phyloP scores from a whole-genome alignment of 2,113 vertebrate genomes.

The Corapipo altera region DNA sequence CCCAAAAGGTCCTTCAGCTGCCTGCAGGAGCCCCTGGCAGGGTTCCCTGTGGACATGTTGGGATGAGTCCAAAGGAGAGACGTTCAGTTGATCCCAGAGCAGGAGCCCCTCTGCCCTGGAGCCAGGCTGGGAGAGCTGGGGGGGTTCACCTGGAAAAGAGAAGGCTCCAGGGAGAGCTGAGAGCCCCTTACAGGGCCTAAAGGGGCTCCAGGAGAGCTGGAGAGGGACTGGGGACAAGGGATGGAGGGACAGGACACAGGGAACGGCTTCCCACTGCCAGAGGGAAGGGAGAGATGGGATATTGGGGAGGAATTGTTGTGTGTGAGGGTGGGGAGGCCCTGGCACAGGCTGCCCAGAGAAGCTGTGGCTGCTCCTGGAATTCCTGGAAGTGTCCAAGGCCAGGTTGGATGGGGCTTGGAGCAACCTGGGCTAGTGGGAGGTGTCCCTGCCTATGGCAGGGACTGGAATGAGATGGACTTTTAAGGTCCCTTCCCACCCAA shows the following conservation, averaged over 20 bases:
- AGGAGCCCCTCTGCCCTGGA: not conserved
- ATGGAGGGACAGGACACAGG: not conserved
- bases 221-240: not conserved
- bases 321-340: not conserved
- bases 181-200: not conserved
- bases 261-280: not conserved
- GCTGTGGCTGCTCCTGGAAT: not conserved
- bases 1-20: not conserved
- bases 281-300: not conserved
- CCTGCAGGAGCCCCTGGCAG: too few relatives aligned
- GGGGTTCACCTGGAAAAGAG: not conserved
- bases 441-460: not conserved
- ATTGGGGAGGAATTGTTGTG: not conserved
- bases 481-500: not conserved
- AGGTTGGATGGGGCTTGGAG: not conserved
- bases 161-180: not conserved
- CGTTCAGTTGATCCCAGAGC: rapidly evolving
- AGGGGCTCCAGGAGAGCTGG: not conserved
- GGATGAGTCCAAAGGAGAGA: not conserved
- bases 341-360: not conserved
- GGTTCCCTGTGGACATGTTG: rapidly evolving
- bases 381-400: not conserved
- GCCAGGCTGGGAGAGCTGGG: not conserved
- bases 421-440: not conserved
- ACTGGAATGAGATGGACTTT: rapidly evolving